Base-by-base conservation (phyloP, 1,140 invertebrate genomes). In the Nixonia krombeini region DNA sequence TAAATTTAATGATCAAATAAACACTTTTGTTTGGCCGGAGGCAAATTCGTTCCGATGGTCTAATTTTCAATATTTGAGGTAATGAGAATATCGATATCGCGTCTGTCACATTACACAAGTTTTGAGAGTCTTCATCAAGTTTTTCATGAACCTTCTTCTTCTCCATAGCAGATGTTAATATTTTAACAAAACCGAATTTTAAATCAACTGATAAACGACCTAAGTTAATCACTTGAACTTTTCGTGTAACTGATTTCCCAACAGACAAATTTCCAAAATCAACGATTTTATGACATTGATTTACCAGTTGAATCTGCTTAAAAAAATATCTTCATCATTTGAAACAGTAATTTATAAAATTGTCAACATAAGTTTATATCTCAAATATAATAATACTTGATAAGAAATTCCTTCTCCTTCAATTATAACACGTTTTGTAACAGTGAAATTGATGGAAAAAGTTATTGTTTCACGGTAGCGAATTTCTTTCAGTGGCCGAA, bases 371-470 rank as follows among this genome's bases (percentile, higher is more conserved):
- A 4, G 1, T 25, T 4, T 10, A 35, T 6, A 31, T 35, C 10
- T 25, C 7, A 21, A 10, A 52, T n/a, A 41, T 12, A 35, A 42
- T 26, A 10, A 49, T 55, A 78, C 78, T 35, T 73, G 76, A 28
- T 76, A 68, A 0, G 51, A 17, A 12, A 84, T 81, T 13, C 82
- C 84, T 74, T 86, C 76, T 13, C 85, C 85, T 4, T 12, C 65
- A 35, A 87, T 73, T 28, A 41, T 68, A 35, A 87, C 58, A 4
- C 63, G 58, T 31, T 80, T 63, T 33, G 65, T 38, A 16, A 57
- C 35, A 1, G 4, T 9, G 0, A 64, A 78, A 46, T 84, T 79
- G 1, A 84, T 61, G 2, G 62, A 42, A 57, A 86, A 79, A 12
- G 45, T 29, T 1, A 86, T 21, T 35, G 44, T 64, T 10, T 79